These are phyloP conservation scores for Antheraea yamamai DNA, from an alignment of 2,888 invertebrate genomes.

Conservation along the genomic window DNA sequence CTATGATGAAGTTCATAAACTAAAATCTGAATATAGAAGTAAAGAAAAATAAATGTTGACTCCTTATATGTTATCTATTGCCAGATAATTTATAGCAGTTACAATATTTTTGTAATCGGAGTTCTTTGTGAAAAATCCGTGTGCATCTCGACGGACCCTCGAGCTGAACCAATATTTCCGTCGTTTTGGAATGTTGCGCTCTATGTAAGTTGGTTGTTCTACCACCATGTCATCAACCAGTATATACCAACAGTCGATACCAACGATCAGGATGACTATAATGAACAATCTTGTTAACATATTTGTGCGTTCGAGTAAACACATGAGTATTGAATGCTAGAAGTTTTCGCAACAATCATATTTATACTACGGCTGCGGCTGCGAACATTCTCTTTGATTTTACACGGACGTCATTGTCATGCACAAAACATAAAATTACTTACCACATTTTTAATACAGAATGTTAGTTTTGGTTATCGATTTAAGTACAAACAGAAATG, in stretches of 20 bases:
- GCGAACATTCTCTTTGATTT: not conserved
- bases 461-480: too few relatives aligned
- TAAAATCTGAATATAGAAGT: not conserved
- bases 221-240: constrained; percentile 1
- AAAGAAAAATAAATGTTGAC: not conserved
- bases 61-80: constrained; percentile 54
- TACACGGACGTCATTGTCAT: not conserved
- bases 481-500: too few relatives aligned
- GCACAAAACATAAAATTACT: not conserved
- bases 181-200: not conserved
- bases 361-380: not conserved
- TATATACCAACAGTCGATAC: not conserved
- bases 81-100: constrained; percentile 44
- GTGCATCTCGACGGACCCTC: constrained; percentile 33
- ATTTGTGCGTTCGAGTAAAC: not conserved
- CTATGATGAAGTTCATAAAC: not conserved
- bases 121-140: constrained; percentile 37
- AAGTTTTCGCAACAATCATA: not conserved
- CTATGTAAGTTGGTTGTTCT: constrained; percentile 4
- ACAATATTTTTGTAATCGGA: constrained; percentile 42
- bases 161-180: not conserved
- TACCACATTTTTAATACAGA: not conserved
- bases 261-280: not conserved
- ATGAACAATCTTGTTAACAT: not conserved
- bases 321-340: not conserved